These are phyloP conservation scores for Campaea margaritaria DNA, from an alignment of 2,888 invertebrate species.

Conservation along the genomic window DNA sequence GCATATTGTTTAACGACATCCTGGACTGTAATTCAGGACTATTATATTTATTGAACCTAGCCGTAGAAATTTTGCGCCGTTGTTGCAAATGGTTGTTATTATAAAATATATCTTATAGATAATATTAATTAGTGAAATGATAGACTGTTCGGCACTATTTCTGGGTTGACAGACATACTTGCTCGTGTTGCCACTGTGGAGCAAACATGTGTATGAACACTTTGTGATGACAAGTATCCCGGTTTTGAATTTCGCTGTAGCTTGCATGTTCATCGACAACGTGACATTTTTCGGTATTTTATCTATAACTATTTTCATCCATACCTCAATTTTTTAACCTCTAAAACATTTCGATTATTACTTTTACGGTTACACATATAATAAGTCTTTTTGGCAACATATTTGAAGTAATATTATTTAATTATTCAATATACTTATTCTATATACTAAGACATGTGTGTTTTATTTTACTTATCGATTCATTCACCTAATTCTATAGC, in stretches of 20 bases:
- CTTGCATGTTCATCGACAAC: slow-evolving; percentile 59
- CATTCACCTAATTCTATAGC: background rate
- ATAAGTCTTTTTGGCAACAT: slow-evolving; percentile 83
- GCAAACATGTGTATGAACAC: slow-evolving; percentile 55
- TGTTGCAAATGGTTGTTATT: slow-evolving; percentile 83
- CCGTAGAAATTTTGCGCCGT: slow-evolving; percentile 81
- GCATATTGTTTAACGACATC: slow-evolving; percentile 65
- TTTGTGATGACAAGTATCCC: slow-evolving; percentile 73
- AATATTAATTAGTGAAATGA: slow-evolving; percentile 78
- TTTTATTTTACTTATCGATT: slow-evolving; percentile 68
- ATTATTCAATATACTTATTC: slow-evolving; percentile 86
- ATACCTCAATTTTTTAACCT: slow-evolving; percentile 78
- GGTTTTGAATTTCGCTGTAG: slow-evolving; percentile 38
- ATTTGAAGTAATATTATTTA: slow-evolving; percentile 85
- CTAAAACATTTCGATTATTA: slow-evolving; percentile 81
- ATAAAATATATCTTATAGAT: slow-evolving; percentile 70
- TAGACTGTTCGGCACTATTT: slow-evolving; percentile 82
- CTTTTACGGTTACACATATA: slow-evolving; percentile 80
- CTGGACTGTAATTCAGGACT: slow-evolving; percentile 64
- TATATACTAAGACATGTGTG: slow-evolving; percentile 77
- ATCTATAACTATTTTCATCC: slow-evolving; percentile 53
- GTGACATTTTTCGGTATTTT: slow-evolving; percentile 46
- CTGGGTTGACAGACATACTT: slow-evolving; percentile 60
- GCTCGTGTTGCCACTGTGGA: slow-evolving; percentile 58
- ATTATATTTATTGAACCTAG: slow-evolving; percentile 72